Conservation (phyloP, 2,888 invertebrate genomes). For the Polylopha cassiicola region DNA sequence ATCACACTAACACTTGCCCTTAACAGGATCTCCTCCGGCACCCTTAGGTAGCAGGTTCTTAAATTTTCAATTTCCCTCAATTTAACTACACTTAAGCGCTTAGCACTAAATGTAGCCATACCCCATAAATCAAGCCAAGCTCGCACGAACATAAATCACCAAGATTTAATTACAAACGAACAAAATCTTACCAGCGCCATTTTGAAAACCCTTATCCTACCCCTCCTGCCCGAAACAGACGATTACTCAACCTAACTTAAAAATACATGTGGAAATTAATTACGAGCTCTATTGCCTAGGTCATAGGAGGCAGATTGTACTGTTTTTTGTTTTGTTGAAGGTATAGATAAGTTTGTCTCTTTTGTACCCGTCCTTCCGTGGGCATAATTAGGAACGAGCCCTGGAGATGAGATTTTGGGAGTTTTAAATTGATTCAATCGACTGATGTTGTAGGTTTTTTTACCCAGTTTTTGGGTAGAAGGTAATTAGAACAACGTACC, state of each 20-base stretch:
- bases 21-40: too few relatives aligned
- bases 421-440: conserved; percentile 75
- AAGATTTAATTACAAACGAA: conserved; percentile 74
- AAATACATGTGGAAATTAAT: conserved; percentile 18
- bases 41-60: too few relatives aligned
- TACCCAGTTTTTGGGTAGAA: too few relatives aligned
- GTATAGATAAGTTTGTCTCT: conserved; percentile 49
- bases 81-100: too few relatives aligned
- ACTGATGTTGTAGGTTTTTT: conserved; percentile 55
- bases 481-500: too few relatives aligned
- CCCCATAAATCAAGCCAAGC: conserved; percentile 63
- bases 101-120: too few relatives aligned
- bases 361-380: conserved; percentile 63
- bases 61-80: too few relatives aligned
- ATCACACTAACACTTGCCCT: too few relatives aligned
- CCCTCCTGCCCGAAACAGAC: conserved; percentile 61
- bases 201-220: conserved; percentile 67
- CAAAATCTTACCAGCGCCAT: conserved; percentile 75
- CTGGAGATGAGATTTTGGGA: conserved; percentile 68
- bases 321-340: conserved; percentile 28
- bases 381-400: conserved; percentile 74
- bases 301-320: conserved; percentile 30
- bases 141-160: conserved; percentile 67
- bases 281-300: conserved; percentile 24
- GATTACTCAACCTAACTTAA: conserved; percentile 61